Base-by-base conservation (phyloP, 2,888 invertebrate genomes). In the Melolontha melolontha region DNA sequence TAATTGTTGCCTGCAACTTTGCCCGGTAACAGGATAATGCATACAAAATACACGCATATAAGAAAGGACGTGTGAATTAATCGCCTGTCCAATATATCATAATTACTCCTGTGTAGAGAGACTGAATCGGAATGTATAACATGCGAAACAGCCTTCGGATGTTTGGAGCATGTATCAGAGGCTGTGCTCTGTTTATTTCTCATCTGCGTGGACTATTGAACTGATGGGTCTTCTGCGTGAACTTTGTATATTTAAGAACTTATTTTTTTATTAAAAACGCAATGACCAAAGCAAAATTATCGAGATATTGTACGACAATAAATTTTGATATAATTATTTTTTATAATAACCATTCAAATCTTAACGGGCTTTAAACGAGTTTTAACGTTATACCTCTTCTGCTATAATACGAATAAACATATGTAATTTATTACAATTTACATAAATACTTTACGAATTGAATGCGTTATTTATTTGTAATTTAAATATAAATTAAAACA, bases 81-180 rank as follows among this genome's bases (percentile, higher is more conserved):
- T 74, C 69, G 71, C 72, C 72, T 71, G 73, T 72, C 69, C 70
- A 72, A 74, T 73, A 74, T 70, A 74, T 73, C 74, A 73, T 75
- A 74, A 74, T 74, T 75, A 73, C 70, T 69, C 67, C 22, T 22
- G 72, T 69, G 70, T 70, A 71, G 70, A 74, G 71, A 68, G 70
- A 71, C 71, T 69, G 66, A 71, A 70, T 70, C 72, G 73, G 72
- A 73, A 75, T 72, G 73, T 70, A 68, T 71, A 68, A 63, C 66
- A 72, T 70, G 69, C 70, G 69, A 65, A 74, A 69, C 70, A 73
- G 71, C 73, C 74, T 74, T 73, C 73, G 68, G 69, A 72, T 72
- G 70, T 63, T 71, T 73, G 69, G 68, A 67, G 70, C 70, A 69
- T 73, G 72, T 69, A 69, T 72, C 70, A 72, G 68, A 71, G 68